A percentile compares a stretch with the other conserved stretches of the same genome.
phyloP scores from a whole-genome alignment of 2,113 vertebrate species.

The Prolemur simus region DNA sequence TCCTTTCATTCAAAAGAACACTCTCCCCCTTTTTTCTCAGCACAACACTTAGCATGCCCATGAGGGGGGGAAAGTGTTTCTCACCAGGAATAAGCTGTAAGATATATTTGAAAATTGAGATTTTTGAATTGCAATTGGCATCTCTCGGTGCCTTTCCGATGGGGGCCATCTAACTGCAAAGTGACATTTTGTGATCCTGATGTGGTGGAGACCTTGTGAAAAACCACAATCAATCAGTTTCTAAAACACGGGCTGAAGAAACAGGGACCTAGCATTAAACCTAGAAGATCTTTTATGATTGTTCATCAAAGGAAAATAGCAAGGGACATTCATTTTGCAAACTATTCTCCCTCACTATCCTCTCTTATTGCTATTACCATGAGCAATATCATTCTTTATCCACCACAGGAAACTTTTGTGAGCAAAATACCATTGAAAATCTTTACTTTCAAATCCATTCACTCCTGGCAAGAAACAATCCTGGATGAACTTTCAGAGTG shows the following conservation, averaged over 20 bases:
- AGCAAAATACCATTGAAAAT: conserved; percentile 76
- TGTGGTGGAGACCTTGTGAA: conserved; percentile 16
- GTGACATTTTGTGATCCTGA: conserved; percentile 69
- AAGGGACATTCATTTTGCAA: conserved; percentile 64
- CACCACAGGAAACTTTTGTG: conserved; percentile 59
- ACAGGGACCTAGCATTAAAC: conserved; percentile 29
- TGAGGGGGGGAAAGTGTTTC: conserved; percentile 38
- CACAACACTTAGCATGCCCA: conserved; percentile 37
- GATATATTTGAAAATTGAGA: conserved; percentile 71
- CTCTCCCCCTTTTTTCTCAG: conserved; percentile 38
- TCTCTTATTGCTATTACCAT: conserved; percentile 59
- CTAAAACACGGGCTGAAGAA: conserved; percentile 65
- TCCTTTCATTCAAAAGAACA: conserved; percentile 73
- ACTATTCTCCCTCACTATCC: conserved; percentile 54
- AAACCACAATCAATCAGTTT: conserved; percentile 57
- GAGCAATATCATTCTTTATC: conserved; percentile 64
- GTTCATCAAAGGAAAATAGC: conserved; percentile 63
- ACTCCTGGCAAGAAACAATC: conserved; percentile 63
- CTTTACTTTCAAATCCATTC: conserved; percentile 72
- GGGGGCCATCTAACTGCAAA: conserved; percentile 62
- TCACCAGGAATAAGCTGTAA: conserved; percentile 50
- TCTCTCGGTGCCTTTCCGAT: conserved; percentile 36
- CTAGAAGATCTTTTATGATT: conserved; percentile 56
- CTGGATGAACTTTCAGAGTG: conserved; percentile 68
- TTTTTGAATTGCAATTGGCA: conserved; percentile 65